phyloP scores from a whole-genome alignment of 2,113 vertebrate genomes.

The Tragelaphus buxtoni region DNA sequence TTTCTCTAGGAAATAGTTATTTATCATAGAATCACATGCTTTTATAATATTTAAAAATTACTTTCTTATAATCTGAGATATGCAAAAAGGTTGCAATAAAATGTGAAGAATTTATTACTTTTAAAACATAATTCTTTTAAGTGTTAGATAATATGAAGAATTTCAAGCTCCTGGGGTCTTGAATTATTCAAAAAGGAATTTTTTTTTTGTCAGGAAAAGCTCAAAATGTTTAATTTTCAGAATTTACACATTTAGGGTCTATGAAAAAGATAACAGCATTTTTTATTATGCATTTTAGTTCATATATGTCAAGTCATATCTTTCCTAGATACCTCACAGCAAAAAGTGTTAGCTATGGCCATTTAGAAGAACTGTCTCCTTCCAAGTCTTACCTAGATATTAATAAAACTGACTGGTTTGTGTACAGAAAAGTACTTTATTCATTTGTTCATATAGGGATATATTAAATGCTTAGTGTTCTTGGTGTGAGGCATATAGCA shows the following conservation, averaged over 20 bases:
- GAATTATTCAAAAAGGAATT: neutral
- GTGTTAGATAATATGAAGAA: neutral
- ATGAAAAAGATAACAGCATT: neutral
- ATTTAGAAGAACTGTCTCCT: neutral
- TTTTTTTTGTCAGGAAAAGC: neutral
- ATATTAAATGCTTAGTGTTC: neutral
- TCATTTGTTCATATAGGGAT: neutral
- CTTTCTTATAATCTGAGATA: neutral
- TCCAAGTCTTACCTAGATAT: neutral
- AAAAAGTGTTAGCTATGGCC: neutral
- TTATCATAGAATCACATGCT: neutral
- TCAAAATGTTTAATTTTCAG: neutral
- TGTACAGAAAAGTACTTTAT: neutral
- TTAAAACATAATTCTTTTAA: neutral
- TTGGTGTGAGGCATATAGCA: neutral
- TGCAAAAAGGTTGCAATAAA: neutral
- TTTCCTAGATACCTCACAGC: neutral
- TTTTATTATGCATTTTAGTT: conserved; percentile 5
- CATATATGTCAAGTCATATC: neutral
- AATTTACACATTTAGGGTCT: conserved; percentile 8
- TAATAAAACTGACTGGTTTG: neutral
- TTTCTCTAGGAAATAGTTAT: neutral
- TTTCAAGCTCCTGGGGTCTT: neutral
- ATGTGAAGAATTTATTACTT: neutral
- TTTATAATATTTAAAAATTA: conserved; percentile 15